Evolutionary conservation across 2,797 vertebrate genomes (phyloP), one percentile per base, ranked within the genome.

Genomic region (Cheirogaleus major): DNA sequence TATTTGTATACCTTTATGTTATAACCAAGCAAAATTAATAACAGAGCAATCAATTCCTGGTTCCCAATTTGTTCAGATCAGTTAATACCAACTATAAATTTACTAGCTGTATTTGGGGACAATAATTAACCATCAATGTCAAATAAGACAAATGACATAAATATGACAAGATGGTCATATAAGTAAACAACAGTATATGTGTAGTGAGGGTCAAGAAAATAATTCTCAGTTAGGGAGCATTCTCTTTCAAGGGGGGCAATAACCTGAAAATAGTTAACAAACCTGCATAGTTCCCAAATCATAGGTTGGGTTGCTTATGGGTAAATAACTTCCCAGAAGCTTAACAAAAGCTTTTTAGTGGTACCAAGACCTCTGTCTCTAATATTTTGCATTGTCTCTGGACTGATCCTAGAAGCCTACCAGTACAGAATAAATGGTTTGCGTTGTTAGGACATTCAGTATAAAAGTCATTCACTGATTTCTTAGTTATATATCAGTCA

Each of bases 11-110:
- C 2, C 2, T 76, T 86, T 69, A 79, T 73, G 25, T 4, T 45
- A 2, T 27, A 52, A 79, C 48, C 63, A 72, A 57, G 22, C 48
- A 69, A 81, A 63, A 87, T 82, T 76, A 72, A 65, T 83, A 52
- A 92, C 32, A 89, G 89, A 67, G 20, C 23, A 91, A 91, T 82
- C 27, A 59, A 73, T 67, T 73, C 20, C 55, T 55, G 35, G 13
- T 27, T 75, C 38, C 75, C 27, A 92, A 65, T 85, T 83, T 82
- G 15, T 89, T 70, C 27, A 76, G 72, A 81, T 17, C 35, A 84
- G 38, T 83, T 45, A 76, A 91, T 50, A 67, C 17, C 69, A 91
- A 87, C 38, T n/a, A 59, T 67, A 92, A 55, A 85, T 95, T 81
- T 76, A 4, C 22, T 85, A 89, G 20, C 1, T 61, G 2, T 76